Evolutionary conservation across 2,113 vertebrate genomes (phyloP), one percentile per base, ranked within the genome.

Genomic region (Gymnobelideus leadbeateri): DNA sequence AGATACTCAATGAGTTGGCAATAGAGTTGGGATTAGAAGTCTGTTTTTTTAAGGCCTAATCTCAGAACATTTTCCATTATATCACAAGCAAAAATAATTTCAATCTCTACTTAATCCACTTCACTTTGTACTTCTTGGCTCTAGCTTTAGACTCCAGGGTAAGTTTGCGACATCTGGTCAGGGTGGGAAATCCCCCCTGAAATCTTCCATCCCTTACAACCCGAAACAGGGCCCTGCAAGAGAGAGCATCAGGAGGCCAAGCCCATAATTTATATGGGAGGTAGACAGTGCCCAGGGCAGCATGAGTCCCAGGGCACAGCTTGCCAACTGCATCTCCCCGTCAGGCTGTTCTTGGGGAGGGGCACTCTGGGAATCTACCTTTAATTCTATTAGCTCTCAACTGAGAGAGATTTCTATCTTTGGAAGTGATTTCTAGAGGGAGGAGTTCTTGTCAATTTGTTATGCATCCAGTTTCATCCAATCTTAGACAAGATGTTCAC

Each of bases 371-470:
- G 84, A 97, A 93, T 96, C 97, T 97, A 97, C 96, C 95, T 95
- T 95, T 92, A 97, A 96, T 96, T 95, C 92, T 50, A 92, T n/a
- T 49, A 91, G 89, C 51, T 92, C 89, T 95, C 92, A 95, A 96
- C 90, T 46, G 93, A 91, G 92, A 91, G 96, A 97, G 96, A 98
- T 96, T 96, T 94, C 57, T 46, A 97, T 97, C 95, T 95, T 11
- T 55, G 91, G 91, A 94, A 26, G 2, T 2, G 25, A 49, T 54
- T 61, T 96, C 50, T 31, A 57, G 51, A 94, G 96, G 77, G 89
- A 97, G 49, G 55, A 91, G 89, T 19, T 68, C 94, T 6, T 89
- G 92, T 93, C 91, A 77, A 77, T 77, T 96, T 49, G 92, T 47
- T 47, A 93, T 31, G 52, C 84, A 94, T 90, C 89, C 96, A 89